These are phyloP conservation scores for Tachypleus tridentatus DNA, from an alignment of 1,140 invertebrate species.

Conservation along the genomic window DNA sequence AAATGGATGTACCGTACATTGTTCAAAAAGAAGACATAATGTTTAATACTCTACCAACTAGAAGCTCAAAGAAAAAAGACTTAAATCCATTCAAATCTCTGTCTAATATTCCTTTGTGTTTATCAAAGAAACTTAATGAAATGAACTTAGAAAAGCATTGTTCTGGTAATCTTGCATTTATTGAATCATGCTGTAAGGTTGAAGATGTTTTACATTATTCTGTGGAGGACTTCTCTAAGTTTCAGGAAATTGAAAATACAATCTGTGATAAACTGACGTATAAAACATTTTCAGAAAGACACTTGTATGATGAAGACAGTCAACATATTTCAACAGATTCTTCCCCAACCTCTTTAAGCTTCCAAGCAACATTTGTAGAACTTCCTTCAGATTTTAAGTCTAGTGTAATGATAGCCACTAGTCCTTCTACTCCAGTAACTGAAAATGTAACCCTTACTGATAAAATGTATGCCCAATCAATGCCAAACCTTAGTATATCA, in stretches of 20 bases:
- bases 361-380: constrained; percentile 18
- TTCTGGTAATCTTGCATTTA: constrained; percentile 15
- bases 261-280: neutral
- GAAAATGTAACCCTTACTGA: constrained; percentile 10
- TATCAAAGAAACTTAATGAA: constrained; percentile 16
- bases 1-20: constrained; percentile 22
- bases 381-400: constrained; percentile 19
- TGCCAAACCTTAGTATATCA: constrained; percentile 21
- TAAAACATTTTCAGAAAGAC: constrained; percentile 6
- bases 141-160: constrained; percentile 10
- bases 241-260: neutral
- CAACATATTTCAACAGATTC: constrained; percentile 2
- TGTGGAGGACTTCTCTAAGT: neutral
- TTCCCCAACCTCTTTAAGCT: constrained; percentile 17
- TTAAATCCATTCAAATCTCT: constrained; percentile 19
- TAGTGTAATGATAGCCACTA: constrained; percentile 18
- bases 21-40: constrained; percentile 12
- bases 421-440: constrained; percentile 15
- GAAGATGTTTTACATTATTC: constrained; percentile 6
- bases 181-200: constrained; percentile 14
- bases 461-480: constrained; percentile 19
- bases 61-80: constrained; percentile 12
- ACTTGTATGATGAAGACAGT: constrained; percentile 6
- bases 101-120: constrained; percentile 19
- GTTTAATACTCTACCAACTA: constrained; percentile 14